Percentiles rank a stretch among this genome's conserved stretches.
Conservation (phyloP, 1,140 invertebrate species). For the Hormaphis cornu region DNA sequence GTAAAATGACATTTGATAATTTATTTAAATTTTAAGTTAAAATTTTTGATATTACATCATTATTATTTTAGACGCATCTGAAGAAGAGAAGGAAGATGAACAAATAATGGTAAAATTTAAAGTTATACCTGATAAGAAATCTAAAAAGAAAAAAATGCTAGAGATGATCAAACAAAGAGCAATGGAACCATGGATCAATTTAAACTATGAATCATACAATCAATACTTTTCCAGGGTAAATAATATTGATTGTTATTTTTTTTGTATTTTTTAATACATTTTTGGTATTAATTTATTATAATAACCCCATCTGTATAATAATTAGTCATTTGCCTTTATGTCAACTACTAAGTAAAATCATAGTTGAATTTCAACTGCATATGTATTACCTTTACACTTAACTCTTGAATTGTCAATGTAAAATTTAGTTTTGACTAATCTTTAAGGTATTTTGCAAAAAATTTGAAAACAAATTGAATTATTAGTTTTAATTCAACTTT, state of each 20-base stretch:
- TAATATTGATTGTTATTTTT: background rate
- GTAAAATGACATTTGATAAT: background rate
- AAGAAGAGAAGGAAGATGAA: conserved; percentile 24
- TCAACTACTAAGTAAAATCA: no score
- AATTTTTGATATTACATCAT: background rate
- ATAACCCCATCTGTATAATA: no score
- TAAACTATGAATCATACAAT: background rate
- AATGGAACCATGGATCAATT: conserved; percentile 27
- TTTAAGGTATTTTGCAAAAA: no score
- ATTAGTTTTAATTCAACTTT: no score
- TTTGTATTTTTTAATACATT: background rate
- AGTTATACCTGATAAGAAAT: conserved; percentile 17
- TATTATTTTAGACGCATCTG: background rate
- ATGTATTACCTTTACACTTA: no score
- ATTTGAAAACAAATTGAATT: no score
- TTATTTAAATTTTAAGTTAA: no score
- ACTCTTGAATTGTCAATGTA: no score
- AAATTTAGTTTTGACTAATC: no score
- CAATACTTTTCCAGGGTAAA: conserved; percentile 23
- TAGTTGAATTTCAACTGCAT: no score
- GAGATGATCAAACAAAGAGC: conserved; percentile 25
- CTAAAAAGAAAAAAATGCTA: conserved; percentile 28
- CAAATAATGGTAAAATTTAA: conserved; percentile 27
- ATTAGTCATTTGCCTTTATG: no score
- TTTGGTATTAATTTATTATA: no score